phyloP scores from a whole-genome alignment of 2,888 invertebrate species.

The Acrobasis suavella region DNA sequence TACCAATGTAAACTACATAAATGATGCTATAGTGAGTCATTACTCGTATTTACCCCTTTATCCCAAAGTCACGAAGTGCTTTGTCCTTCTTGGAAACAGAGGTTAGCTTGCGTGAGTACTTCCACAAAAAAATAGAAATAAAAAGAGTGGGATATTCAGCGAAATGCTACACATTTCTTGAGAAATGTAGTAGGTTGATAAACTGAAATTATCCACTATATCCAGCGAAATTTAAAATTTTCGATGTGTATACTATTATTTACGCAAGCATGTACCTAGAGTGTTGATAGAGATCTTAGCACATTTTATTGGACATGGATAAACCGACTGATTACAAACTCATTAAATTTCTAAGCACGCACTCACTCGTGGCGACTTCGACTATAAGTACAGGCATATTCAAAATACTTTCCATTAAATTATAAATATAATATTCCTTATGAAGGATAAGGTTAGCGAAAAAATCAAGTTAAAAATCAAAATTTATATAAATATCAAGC shows the following conservation, averaged over 20 bases:
- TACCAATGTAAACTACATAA: neutral
- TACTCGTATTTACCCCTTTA: neutral
- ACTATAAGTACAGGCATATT: slow-evolving; percentile 1
- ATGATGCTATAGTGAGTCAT: slow-evolving; percentile 10
- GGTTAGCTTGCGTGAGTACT: neutral
- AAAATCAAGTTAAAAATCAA: too few relatives aligned
- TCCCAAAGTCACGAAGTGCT: neutral
- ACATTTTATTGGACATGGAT: slow-evolving; percentile 7
- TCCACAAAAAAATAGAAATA: neutral
- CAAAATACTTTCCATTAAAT: neutral
- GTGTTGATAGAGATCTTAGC: slow-evolving; percentile 5
- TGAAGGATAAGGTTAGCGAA: too few relatives aligned
- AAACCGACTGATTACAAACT: slow-evolving; percentile 38
- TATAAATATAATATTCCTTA: too few relatives aligned
- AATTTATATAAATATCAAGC: too few relatives aligned
- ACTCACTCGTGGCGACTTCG: slow-evolving; percentile 35
- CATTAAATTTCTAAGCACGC: slow-evolving; percentile 57
- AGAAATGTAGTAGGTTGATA: too few relatives aligned
- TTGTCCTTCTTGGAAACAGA: slow-evolving; percentile 1
- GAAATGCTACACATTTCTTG: too few relatives aligned
- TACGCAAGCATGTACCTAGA: neutral
- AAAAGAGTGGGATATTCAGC: too few relatives aligned
- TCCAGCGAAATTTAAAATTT: too few relatives aligned
- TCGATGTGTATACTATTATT: too few relatives aligned
- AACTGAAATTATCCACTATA: too few relatives aligned